phyloP scores from a whole-genome alignment of 1,140 invertebrate genomes.

The Epicauta chinensis region DNA sequence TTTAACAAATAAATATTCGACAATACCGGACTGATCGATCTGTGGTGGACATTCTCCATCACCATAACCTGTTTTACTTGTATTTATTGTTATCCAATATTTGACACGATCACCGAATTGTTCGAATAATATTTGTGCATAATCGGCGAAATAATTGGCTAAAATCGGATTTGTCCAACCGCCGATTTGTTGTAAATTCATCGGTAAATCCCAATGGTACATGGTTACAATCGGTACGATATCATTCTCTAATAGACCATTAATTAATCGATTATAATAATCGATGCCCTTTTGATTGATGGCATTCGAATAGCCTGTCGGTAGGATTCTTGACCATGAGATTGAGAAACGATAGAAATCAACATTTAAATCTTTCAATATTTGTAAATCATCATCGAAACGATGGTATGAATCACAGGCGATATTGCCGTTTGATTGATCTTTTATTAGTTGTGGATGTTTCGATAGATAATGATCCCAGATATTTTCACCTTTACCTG shows the following conservation, averaged over 20 bases:
- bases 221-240: conserved; percentile 60
- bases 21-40: conserved; percentile 33
- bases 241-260: conserved; percentile 46
- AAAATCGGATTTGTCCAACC: conserved; percentile 57
- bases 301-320: conserved; percentile 46
- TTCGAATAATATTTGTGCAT: conserved; percentile 27
- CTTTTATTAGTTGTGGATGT: conserved; percentile 45
- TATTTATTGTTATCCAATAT: conserved; percentile 49
- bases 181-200: conserved; percentile 56
- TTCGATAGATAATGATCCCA: conserved; percentile 53
- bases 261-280: conserved; percentile 52
- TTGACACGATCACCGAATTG: conserved; percentile 37
- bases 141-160: conserved; percentile 47
- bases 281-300: conserved; percentile 48
- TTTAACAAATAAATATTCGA: conserved; percentile 43
- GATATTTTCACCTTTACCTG: conserved; percentile 45
- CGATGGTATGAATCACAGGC: conserved; percentile 50
- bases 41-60: conserved; percentile 27
- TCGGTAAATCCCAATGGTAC: conserved; percentile 65
- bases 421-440: conserved; percentile 48
- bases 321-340: conserved; percentile 52
- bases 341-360: conserved; percentile 53
- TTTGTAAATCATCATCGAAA: conserved; percentile 47
- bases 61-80: conserved; percentile 40
- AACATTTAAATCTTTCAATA: conserved; percentile 47